Evolutionary conservation across 1,140 invertebrate species (phyloP).

Genomic region (Agrilus planipennis): DNA sequence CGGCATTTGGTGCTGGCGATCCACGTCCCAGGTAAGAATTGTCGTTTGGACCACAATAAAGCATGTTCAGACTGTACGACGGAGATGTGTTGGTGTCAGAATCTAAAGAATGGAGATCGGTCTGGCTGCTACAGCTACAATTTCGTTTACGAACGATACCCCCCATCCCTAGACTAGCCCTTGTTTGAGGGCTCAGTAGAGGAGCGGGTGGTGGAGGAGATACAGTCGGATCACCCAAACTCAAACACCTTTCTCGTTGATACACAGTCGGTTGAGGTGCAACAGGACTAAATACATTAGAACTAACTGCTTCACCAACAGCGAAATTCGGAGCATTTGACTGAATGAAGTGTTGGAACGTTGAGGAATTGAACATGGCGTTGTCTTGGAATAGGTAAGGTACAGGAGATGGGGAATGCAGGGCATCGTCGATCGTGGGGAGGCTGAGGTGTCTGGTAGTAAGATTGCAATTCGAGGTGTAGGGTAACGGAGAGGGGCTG

Average conservation of each 20-base stretch:
- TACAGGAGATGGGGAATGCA: slow-evolving; percentile 30
- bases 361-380: not conserved
- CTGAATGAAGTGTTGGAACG: slow-evolving; percentile 15
- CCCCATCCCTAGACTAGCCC: slow-evolving; percentile 46
- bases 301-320: slow-evolving; percentile 49
- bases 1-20: slow-evolving; percentile 44
- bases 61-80: slow-evolving; percentile 37
- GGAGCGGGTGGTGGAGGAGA: slow-evolving; percentile 31
- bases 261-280: slow-evolving; percentile 22
- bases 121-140: slow-evolving; percentile 60
- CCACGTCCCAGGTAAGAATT: slow-evolving; percentile 44
- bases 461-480: slow-evolving; percentile 32
- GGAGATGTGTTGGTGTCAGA: slow-evolving; percentile 41
- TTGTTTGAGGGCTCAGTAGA: slow-evolving; percentile 46
- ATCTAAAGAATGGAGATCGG: slow-evolving; percentile 49
- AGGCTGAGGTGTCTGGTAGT: slow-evolving; percentile 44
- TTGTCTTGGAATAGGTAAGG: slow-evolving; percentile 19
- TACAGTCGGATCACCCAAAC: slow-evolving; percentile 42
- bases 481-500: slow-evolving; percentile 14
- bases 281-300: slow-evolving; percentile 31
- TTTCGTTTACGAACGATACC: slow-evolving; percentile 38
- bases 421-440: slow-evolving; percentile 46
- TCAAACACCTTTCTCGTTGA: slow-evolving; percentile 41
- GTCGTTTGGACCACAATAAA: slow-evolving; percentile 38
- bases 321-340: slow-evolving; percentile 50